phyloP scores from a whole-genome alignment of 2,797 vertebrate species.

The Coregonus ussuriensis region DNA sequence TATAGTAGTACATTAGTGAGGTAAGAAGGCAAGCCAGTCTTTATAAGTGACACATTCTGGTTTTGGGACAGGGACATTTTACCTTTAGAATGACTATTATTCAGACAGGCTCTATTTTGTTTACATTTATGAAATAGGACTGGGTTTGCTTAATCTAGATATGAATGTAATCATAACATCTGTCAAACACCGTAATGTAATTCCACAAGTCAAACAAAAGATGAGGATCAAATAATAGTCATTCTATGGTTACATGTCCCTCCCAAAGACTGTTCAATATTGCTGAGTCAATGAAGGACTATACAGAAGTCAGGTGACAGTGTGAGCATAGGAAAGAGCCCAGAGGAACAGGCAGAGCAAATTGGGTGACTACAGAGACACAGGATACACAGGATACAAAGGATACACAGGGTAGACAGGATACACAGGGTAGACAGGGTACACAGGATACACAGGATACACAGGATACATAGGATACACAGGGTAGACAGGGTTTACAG shows the following conservation, averaged over 20 bases:
- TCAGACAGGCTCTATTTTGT: slow-evolving; percentile 38
- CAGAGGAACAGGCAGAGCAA: neutral
- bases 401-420: too few species aligned
- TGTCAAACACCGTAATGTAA: slow-evolving; percentile 37
- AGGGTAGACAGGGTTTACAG: too few species aligned
- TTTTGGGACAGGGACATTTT: neutral
- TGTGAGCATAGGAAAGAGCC: neutral
- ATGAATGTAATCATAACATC: slow-evolving; percentile 56
- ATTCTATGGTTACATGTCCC: slow-evolving; percentile 6
- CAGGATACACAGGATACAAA: too few species aligned
- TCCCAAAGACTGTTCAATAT: neutral
- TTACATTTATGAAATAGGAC: slow-evolving; percentile 35
- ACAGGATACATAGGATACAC: too few species aligned
- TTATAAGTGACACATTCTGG: slow-evolving; percentile 17
- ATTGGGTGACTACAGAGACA: too few species aligned
- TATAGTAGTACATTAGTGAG: neutral
- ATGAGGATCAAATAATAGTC: slow-evolving; percentile 21
- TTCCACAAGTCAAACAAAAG: slow-evolving; percentile 53
- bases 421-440: too few species aligned
- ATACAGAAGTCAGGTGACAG: neutral
- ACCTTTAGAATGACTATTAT: slow-evolving; percentile 28
- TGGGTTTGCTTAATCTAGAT: slow-evolving; percentile 21
- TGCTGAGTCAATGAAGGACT: neutral
- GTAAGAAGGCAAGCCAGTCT: slow-evolving; percentile 2
- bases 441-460: too few species aligned